Evolutionary conservation across 1,140 invertebrate species (phyloP), one percentile per base, ranked within the genome.

Genomic region (Aplysia californica): DNA sequence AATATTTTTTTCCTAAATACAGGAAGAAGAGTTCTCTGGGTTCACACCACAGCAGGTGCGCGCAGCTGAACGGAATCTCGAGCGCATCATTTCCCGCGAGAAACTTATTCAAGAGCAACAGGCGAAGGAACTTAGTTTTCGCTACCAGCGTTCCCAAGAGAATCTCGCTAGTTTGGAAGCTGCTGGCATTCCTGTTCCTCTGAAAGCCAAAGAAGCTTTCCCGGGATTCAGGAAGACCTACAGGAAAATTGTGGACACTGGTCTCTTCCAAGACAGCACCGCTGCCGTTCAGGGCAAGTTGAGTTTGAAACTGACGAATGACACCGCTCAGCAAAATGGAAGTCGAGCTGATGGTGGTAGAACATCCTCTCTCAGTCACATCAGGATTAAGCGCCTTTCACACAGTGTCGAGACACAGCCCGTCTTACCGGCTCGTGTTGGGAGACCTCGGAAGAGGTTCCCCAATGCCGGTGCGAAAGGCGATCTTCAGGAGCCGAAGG

Each of bases 1-100:
- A n/a, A 2, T 26, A 68, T 15, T 15, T 68, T 75, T 72, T 75
- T 76, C 69, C 69, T 55, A 76, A 67, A 84, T 79, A 21, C 74
- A 90, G 88, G 88, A 90, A 55, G 89, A 89, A 74, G 87, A 89
- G 38, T 90, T 90, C 85, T 81, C 86, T 66, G 89, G 89, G 6
- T 90, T 90, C 77, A 81, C 85, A 41, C 26, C 50, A 20, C 71
- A 80, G 73, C 88, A 90, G 56, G 77, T 87, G 29, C 76, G 70
- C 26, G 26, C 31, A 31, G 67, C 66, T 29, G 75, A 76, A 35
- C 4, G 10, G 1, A 65, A 55, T 31, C 38, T 75, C 20, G 31
- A 73, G n/a, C 70, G 35, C 3, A 41, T 31, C 26, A 26, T 61
- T 26, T 39, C 38, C 38, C 31, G 41, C 31, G 70, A 73, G 56